Conservation (phyloP, 2,797 vertebrate genomes). For the Lepilemur ruficaudatus region DNA sequence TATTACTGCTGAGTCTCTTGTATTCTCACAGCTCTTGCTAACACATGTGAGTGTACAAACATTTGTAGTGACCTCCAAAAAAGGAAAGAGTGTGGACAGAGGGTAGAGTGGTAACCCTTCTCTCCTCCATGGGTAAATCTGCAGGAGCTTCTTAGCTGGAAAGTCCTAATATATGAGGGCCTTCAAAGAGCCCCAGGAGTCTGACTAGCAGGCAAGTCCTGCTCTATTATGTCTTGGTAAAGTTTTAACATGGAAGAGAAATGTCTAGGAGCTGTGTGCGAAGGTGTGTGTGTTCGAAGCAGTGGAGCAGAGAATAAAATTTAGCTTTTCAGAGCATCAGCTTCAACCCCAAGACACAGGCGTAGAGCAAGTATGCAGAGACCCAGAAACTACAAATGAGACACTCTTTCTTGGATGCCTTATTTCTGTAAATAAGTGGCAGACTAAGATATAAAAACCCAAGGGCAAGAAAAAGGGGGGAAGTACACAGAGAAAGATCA, state of each 20-base stretch:
- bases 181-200: not conserved
- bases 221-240: not conserved
- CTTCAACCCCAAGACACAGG: not conserved
- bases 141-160: not conserved
- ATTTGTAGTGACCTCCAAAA: not conserved
- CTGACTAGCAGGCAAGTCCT: not conserved
- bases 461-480: not conserved
- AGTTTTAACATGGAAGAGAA: not conserved
- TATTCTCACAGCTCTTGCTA: not conserved
- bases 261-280: not conserved
- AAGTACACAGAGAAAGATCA: not conserved
- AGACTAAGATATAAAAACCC: conserved; percentile 6
- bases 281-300: not conserved
- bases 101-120: not conserved
- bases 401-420: not conserved
- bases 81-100: not conserved
- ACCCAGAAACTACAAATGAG: not conserved
- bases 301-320: not conserved
- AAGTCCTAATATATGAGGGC: not conserved
- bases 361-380: not conserved
- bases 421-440: not conserved
- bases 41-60: not conserved
- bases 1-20: not conserved
- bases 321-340: not conserved
- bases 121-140: not conserved